These are phyloP conservation scores for Leptopilina myrica DNA, from an alignment of 2,888 invertebrate genomes.

Conservation along the genomic window DNA sequence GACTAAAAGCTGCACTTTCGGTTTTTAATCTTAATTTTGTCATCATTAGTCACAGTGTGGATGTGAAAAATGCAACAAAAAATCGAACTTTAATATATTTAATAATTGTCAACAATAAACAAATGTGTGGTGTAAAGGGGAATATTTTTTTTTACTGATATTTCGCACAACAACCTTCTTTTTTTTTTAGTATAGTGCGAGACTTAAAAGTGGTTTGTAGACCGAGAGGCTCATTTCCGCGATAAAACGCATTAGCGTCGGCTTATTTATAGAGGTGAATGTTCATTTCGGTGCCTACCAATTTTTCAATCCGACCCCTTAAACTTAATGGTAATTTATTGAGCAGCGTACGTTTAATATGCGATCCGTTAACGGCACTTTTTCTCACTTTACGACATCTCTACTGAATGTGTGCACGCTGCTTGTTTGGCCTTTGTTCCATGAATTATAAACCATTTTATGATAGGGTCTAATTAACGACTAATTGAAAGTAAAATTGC, in stretches of 20 bases:
- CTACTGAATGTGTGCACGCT: constrained; percentile 17
- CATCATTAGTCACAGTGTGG: neutral
- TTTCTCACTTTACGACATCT: constrained; percentile 54
- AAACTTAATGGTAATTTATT: constrained; percentile 61
- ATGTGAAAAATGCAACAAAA: constrained; percentile 30
- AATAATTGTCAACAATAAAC: too few species aligned
- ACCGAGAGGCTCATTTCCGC: constrained; percentile 54
- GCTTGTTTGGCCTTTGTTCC: neutral
- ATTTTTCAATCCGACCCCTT: constrained; percentile 63
- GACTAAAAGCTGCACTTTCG: too few species aligned
- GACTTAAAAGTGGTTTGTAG: neutral
- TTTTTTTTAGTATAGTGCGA: neutral
- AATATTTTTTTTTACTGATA: neutral
- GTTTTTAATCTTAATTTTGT: too few species aligned
- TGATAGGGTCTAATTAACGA: constrained; percentile 61
- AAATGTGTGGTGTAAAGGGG: neutral
- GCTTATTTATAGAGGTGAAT: constrained; percentile 69
- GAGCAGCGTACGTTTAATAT: constrained; percentile 53
- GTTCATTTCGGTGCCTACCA: constrained; percentile 67
- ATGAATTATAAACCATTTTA: neutral
- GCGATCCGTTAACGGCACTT: constrained; percentile 55
- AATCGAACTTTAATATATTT: too few species aligned
- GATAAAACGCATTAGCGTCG: constrained; percentile 71
- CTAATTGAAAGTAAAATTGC: constrained; percentile 49
- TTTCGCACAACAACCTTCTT: neutral